phyloP scores from a whole-genome alignment of 1,140 invertebrate genomes.

The Rhizoglyphus robini region DNA sequence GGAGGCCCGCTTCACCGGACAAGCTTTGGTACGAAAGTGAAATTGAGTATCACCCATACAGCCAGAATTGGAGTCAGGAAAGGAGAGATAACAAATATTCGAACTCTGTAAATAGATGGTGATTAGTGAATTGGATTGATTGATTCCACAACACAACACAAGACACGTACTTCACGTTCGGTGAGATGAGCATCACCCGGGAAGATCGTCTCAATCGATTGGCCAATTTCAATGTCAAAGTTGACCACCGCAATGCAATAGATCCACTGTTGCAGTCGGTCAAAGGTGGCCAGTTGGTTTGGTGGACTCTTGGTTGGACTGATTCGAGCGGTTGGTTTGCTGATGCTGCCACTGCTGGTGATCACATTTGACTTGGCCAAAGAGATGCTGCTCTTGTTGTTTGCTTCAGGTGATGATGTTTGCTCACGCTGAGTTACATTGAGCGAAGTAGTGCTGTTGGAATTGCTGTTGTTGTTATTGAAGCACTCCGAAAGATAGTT shows the following conservation, averaged over 20 bases:
- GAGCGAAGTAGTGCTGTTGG: no score
- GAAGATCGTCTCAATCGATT: conserved; percentile 83
- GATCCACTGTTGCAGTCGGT: conserved; percentile 61
- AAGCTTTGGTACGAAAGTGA: conserved; percentile 65
- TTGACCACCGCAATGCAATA: conserved; percentile 94
- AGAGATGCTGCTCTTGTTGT: no score
- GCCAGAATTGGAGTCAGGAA: conserved; percentile 91
- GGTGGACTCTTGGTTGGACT: background rate
- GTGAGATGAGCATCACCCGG: conserved; percentile 63
- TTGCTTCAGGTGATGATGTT: no score
- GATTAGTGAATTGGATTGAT: no score
- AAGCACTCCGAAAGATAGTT: no score
- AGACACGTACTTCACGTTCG: conserved; percentile 58
- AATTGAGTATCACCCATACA: conserved; percentile 81
- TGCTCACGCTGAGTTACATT: no score
- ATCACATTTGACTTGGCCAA: no score
- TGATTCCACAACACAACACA: background rate
- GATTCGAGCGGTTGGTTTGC: no score
- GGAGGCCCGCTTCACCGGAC: conserved; percentile 20
- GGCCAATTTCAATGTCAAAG: conserved; percentile 93
- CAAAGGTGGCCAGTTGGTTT: conserved; percentile 34
- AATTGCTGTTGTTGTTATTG: no score
- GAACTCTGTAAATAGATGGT: conserved; percentile 54
- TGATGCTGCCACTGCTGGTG: no score
- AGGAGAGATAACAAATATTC: conserved; percentile 94